Conservation (phyloP, 2,113 vertebrate genomes). For the Gallinago paraguaiae region DNA sequence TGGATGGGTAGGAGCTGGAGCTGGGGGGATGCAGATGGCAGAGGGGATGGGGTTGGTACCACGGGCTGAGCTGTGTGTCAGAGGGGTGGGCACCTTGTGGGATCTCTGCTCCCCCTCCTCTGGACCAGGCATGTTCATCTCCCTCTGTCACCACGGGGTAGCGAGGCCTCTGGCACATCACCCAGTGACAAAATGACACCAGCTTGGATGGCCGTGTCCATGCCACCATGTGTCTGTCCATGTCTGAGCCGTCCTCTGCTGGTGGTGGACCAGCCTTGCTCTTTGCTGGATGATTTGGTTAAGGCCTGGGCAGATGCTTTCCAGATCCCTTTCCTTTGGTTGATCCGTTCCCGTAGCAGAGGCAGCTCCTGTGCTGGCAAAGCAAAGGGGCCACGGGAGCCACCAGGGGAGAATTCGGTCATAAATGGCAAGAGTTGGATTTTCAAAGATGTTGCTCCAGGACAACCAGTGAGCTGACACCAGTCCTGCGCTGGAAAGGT, state of each 20-base stretch:
- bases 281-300: background rate
- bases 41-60: accelerated
- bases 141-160: accelerated
- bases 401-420: background rate
- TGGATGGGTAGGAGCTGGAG: background rate
- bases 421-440: background rate
- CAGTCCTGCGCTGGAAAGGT: background rate
- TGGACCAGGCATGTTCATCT: background rate
- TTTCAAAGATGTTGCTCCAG: background rate
- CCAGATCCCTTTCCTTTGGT: background rate
- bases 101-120: background rate
- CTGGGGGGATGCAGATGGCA: background rate
- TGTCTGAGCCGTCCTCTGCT: background rate
- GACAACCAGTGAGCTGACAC: background rate
- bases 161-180: accelerated
- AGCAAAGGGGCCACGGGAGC: background rate
- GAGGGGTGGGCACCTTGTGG: background rate
- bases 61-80: accelerated
- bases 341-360: background rate
- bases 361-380: background rate
- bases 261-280: background rate
- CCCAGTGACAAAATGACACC: no score
- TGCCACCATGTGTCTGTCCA: accelerated
- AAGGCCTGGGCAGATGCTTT: accelerated
- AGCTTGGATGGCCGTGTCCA: accelerated